A percentile compares a stretch with the other conserved stretches of the same genome.
Conservation (phyloP, 2,888 invertebrate species). For the Suillia variegata region DNA sequence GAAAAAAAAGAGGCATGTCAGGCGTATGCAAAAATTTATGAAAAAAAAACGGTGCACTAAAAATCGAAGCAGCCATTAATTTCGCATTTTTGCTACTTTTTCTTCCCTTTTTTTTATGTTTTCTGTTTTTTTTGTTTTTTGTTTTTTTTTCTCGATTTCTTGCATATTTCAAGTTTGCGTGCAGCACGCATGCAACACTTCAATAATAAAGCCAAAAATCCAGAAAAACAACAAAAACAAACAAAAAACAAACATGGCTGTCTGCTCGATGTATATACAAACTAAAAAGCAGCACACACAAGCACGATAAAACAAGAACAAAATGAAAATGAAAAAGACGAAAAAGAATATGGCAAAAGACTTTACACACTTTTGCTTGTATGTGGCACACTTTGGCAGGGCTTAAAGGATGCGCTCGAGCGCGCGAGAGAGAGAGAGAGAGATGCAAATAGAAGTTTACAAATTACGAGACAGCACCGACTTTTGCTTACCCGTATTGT, state of each 20-base stretch:
- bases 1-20: conserved; percentile 38
- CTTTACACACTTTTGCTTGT: no score
- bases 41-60: conserved; percentile 32
- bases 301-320: no score
- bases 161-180: conserved; percentile 1
- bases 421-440: conserved; percentile 2
- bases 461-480: neutral
- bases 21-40: conserved; percentile 43
- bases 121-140: conserved; percentile 32
- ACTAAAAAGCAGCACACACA: no score
- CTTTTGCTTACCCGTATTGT: neutral
- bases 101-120: conserved; percentile 19
- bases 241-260: conserved; percentile 8
- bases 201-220: no score
- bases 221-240: neutral
- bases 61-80: conserved; percentile 51
- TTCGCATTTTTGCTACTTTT: conserved; percentile 5
- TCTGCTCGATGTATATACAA: neutral
- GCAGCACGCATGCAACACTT: neutral
- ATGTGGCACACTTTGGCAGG: conserved; percentile 1
- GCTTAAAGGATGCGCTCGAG: conserved; percentile 13
- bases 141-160: neutral
- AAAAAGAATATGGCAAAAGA: neutral
- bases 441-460: conserved; percentile 12
- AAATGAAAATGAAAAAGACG: neutral